Conservation (phyloP, 1,140 invertebrate genomes). For the Aphidius gifuensis region DNA sequence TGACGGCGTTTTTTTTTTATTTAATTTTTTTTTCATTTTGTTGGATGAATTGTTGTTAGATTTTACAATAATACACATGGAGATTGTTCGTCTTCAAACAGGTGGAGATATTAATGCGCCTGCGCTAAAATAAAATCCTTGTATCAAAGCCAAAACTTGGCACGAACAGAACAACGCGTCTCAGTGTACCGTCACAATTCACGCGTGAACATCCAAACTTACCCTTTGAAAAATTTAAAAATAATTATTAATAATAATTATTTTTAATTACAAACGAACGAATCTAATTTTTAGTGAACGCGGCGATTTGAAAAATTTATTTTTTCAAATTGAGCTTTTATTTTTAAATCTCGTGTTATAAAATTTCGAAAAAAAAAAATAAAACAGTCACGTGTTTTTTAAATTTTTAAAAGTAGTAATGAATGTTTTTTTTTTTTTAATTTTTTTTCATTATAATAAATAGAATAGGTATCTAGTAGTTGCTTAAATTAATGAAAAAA, state of each 20-base stretch:
- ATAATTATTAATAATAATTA: not conserved
- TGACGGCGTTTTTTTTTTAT: no score
- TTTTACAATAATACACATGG: no score
- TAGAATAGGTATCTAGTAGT: no score
- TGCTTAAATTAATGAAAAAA: not conserved
- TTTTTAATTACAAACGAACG: no score
- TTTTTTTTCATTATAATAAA: no score
- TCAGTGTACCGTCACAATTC: conserved; percentile 27
- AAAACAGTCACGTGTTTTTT: no score
- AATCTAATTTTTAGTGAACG: no score
- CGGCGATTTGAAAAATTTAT: no score
- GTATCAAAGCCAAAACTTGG: not conserved
- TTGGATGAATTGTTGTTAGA: no score
- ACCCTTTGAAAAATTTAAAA: not conserved
- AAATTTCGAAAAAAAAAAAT: not conserved
- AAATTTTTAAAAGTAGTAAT: no score
- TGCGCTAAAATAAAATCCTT: conserved; percentile 7
- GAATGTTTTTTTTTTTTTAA: not conserved
- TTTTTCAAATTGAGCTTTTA: not conserved
- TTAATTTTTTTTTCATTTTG: no score
- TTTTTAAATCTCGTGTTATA: not conserved
- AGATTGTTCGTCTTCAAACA: not conserved
- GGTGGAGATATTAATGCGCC: conserved; percentile 13
- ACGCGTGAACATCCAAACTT: conserved; percentile 23
- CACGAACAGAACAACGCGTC: conserved; percentile 9